phyloP scores from a whole-genome alignment of 2,888 invertebrate species.

The Hemistola chrysoprasaria region DNA sequence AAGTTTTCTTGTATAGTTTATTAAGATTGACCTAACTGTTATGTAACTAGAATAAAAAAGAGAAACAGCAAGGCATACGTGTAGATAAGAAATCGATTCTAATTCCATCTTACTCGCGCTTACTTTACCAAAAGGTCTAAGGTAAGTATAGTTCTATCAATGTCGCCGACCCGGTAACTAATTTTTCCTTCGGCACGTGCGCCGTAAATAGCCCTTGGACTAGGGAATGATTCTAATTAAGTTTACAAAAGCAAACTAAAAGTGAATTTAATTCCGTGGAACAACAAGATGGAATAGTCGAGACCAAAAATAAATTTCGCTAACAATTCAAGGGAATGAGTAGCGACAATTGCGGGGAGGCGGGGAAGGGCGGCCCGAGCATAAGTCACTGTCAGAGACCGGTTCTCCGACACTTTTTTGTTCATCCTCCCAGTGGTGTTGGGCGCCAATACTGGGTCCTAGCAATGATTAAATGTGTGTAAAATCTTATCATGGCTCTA shows the following conservation, averaged over 20 bases:
- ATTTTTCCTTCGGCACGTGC: conserved; percentile 14
- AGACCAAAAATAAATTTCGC: conserved; percentile 44
- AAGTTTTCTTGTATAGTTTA: too few species aligned
- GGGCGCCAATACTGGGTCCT: conserved; percentile 49
- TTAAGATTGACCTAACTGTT: too few species aligned
- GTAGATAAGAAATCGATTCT: too few species aligned
- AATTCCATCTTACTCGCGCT: too few species aligned
- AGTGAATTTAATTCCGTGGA: conserved; percentile 22
- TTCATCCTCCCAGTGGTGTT: conserved; percentile 37
- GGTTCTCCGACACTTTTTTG: conserved; percentile 61
- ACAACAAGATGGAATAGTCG: conserved; percentile 26
- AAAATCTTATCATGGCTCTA: conserved; percentile 21
- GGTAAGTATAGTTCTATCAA: conserved; percentile 3
- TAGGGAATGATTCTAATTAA: conserved; percentile 24
- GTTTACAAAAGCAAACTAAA: conserved; percentile 17
- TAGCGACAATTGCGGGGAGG: conserved; percentile 63
- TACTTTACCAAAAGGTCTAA: too few species aligned
- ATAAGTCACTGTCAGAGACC: conserved; percentile 75
- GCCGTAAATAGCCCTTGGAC: conserved; percentile 17
- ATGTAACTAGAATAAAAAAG: too few species aligned
- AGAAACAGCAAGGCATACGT: too few species aligned
- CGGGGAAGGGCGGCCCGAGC: conserved; percentile 56
- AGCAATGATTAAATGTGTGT: conserved; percentile 54
- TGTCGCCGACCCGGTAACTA: conserved; percentile 3
- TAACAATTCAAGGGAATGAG: conserved; percentile 60